These are phyloP conservation scores for Halcyon senegalensis DNA, from an alignment of 2,113 vertebrate species.

Conservation along the genomic window DNA sequence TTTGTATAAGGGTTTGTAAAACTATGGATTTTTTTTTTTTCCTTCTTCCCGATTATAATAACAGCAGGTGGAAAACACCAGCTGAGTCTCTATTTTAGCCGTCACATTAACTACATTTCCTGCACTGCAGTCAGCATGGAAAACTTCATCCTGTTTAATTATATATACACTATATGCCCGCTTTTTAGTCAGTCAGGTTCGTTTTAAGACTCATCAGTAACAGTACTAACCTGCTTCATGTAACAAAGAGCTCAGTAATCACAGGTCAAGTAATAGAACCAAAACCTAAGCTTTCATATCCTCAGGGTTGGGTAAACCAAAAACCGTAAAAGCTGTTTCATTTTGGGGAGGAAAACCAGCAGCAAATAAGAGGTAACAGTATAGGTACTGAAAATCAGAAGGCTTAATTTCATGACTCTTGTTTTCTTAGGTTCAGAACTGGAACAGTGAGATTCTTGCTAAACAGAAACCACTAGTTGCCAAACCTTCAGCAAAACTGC, in stretches of 20 bases:
- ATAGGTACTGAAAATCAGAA: not conserved
- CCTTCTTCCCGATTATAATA: not conserved
- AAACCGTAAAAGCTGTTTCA: not conserved
- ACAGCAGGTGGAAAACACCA: not conserved
- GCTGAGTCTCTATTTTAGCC: not conserved
- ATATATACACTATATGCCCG: accelerated
- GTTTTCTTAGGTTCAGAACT: conserved; percentile 86
- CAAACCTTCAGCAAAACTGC: conserved; percentile 92
- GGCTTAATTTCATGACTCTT: conserved; percentile 10
- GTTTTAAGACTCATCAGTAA: not conserved
- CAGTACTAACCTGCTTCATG: not conserved
- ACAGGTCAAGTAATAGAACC: not conserved
- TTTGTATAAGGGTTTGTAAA: not conserved
- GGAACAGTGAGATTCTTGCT: conserved; percentile 90
- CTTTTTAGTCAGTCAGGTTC: not conserved
- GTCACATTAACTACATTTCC: not conserved
- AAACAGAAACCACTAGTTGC: conserved; percentile 88
- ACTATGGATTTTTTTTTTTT: accelerated
- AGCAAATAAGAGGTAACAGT: not conserved
- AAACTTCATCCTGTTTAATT: not conserved
- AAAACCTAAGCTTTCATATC: not conserved
- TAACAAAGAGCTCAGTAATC: not conserved
- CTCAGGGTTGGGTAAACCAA: not conserved
- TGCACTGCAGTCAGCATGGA: not conserved
- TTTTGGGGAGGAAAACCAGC: not conserved